Evolutionary conservation across 2,797 vertebrate species (phyloP).

Genomic region (Botia almorhae): DNA sequence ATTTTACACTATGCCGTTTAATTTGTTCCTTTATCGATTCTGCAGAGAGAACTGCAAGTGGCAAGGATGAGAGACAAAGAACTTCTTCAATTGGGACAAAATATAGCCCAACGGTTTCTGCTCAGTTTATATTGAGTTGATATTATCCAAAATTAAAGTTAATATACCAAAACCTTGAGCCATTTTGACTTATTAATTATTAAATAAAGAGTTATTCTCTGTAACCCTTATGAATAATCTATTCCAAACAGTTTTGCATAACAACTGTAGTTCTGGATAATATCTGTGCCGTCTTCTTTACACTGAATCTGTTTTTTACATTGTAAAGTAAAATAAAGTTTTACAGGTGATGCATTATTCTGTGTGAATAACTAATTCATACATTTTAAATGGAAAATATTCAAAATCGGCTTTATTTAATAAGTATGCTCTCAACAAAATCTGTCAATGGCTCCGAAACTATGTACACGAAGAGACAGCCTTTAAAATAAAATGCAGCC

Average conservation of each 20-base stretch:
- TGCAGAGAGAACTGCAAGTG: slow-evolving; percentile 38
- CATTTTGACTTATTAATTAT: background rate
- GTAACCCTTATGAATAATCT: background rate
- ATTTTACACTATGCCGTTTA: background rate
- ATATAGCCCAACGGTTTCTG: background rate
- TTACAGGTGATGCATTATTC: background rate
- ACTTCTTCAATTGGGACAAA: background rate
- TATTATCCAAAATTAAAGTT: background rate
- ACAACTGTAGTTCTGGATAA: background rate
- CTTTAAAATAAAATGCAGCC: background rate
- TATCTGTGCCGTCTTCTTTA: background rate
- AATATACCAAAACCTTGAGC: background rate
- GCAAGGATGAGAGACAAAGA: background rate
- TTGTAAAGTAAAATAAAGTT: background rate
- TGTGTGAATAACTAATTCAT: background rate
- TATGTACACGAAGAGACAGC: too few species aligned
- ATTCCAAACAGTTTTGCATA: background rate
- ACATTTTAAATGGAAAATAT: too few species aligned
- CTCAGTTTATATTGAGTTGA: background rate
- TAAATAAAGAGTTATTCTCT: background rate
- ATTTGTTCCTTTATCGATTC: background rate
- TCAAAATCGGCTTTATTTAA: too few species aligned
- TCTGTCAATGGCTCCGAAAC: too few species aligned
- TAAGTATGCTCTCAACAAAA: too few species aligned
- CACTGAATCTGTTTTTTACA: background rate